A percentile compares a stretch with the other conserved stretches of the same genome.
Evolutionary conservation across 2,797 vertebrate genomes (phyloP).

Genomic region (Scyliorhinus canicula): DNA sequence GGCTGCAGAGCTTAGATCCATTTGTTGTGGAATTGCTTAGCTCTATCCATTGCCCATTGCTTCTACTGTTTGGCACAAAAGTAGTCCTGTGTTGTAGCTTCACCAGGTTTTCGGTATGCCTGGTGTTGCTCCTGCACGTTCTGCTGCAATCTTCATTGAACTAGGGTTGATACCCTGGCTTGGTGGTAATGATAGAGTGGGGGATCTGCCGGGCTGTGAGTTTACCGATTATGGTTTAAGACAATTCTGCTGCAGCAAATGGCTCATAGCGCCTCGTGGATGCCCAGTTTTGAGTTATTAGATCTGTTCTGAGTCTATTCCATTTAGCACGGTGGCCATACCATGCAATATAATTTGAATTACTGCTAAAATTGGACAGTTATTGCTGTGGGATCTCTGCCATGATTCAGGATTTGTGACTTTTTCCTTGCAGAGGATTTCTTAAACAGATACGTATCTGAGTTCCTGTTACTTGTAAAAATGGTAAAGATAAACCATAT

Average conservation of each 20-base stretch:
- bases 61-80: no score
- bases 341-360: neutral
- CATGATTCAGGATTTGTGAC: neutral
- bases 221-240: neutral
- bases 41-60: no score
- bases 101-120: no score
- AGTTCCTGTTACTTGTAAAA: neutral
- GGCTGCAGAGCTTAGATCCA: no score
- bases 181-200: neutral
- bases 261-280: no score
- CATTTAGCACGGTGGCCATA: neutral
- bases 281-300: neutral
- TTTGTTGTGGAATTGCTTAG: no score
- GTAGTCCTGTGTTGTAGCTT: no score
- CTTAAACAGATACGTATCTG: neutral
- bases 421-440: neutral
- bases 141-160: no score
- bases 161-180: no score
- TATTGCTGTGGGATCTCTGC: neutral
- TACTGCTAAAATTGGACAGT: neutral
- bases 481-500: neutral
- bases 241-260: neutral
- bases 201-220: neutral
- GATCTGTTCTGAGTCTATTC: neutral
- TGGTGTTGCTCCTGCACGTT: no score